phyloP scores from a whole-genome alignment of 1,140 invertebrate species.

The Sinonovacula constricta region DNA sequence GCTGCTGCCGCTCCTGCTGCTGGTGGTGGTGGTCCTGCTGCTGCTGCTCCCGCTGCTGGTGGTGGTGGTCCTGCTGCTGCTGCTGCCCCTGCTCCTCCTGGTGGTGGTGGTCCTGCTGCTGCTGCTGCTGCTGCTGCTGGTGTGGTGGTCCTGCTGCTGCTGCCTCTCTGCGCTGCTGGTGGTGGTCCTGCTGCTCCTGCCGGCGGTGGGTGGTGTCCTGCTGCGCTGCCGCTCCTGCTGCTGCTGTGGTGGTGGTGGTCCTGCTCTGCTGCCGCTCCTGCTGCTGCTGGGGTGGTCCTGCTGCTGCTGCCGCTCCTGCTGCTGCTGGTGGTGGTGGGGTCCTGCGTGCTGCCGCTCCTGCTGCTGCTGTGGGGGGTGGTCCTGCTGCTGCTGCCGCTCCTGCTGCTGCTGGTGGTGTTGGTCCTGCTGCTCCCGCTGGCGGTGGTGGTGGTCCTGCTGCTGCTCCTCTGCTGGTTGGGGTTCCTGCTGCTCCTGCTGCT shows the following conservation, averaged over 20 bases:
- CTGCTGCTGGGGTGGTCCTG: constrained; percentile 16
- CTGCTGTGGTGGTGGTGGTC: background rate
- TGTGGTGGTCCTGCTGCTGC: background rate
- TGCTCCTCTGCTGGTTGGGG: background rate
- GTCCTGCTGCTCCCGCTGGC: constrained; percentile 10
- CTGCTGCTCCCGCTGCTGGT: background rate
- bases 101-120: constrained; percentile 6
- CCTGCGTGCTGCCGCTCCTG: background rate
- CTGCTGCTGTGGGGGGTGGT: constrained; percentile 1
- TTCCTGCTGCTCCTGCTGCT: constrained; percentile 9
- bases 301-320: constrained; percentile 6
- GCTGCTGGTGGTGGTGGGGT: background rate
- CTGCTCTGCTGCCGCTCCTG: constrained; percentile 5
- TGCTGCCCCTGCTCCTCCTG: constrained; percentile 11
- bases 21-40: background rate
- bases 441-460: background rate
- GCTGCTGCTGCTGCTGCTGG: constrained; percentile 9
- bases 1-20: constrained; percentile 1
- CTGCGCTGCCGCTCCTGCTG: constrained; percentile 12
- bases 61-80: constrained; percentile 10
- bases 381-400: constrained; percentile 2
- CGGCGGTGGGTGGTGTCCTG: background rate
- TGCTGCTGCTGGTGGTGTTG: constrained; percentile 6
- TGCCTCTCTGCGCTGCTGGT: background rate
- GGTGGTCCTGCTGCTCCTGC: constrained; percentile 14